Percentiles rank a stretch among this genome's conserved stretches.
These are phyloP conservation scores for Cryptus armator DNA, from an alignment of 2,888 invertebrate genomes.

Conservation along the genomic window DNA sequence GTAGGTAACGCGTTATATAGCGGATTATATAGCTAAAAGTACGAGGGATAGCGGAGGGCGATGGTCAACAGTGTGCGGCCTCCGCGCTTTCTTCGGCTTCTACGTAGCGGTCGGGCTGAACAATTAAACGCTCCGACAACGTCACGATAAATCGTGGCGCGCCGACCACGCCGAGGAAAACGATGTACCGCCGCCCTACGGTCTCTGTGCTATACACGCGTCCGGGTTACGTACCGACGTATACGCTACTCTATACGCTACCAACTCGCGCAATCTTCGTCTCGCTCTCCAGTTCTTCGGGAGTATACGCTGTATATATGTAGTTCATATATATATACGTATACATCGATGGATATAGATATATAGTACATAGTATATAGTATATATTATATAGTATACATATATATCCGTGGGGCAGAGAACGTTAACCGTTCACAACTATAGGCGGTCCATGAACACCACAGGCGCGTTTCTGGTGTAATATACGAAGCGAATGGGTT, in stretches of 20 bases:
- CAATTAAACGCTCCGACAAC: slow-evolving; percentile 75
- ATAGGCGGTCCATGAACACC: slow-evolving; percentile 26
- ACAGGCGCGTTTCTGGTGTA: slow-evolving; percentile 5
- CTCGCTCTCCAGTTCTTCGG: slow-evolving; percentile 23
- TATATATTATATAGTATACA: background rate
- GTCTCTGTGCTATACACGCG: slow-evolving; percentile 51
- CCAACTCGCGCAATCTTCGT: slow-evolving; percentile 44
- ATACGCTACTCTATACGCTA: slow-evolving; percentile 13
- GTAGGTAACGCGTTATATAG: background rate
- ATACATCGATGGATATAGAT: too few species aligned
- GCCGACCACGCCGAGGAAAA: slow-evolving; percentile 54
- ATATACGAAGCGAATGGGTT: background rate
- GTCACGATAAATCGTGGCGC: slow-evolving; percentile 74
- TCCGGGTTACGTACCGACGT: slow-evolving; percentile 2
- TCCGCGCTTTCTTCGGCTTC: slow-evolving; percentile 65
- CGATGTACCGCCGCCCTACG: slow-evolving; percentile 62
- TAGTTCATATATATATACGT: background rate
- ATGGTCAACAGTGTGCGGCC: slow-evolving; percentile 57
- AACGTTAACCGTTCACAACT: background rate
- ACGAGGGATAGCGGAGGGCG: slow-evolving; percentile 40
- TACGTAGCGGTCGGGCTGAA: slow-evolving; percentile 67
- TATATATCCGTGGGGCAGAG: background rate
- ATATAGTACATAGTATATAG: too few species aligned
- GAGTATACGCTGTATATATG: background rate
- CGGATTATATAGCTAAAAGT: slow-evolving; percentile 11